Evolutionary conservation across 2,888 invertebrate genomes (phyloP).

Genomic region (Euphydryas editha): DNA sequence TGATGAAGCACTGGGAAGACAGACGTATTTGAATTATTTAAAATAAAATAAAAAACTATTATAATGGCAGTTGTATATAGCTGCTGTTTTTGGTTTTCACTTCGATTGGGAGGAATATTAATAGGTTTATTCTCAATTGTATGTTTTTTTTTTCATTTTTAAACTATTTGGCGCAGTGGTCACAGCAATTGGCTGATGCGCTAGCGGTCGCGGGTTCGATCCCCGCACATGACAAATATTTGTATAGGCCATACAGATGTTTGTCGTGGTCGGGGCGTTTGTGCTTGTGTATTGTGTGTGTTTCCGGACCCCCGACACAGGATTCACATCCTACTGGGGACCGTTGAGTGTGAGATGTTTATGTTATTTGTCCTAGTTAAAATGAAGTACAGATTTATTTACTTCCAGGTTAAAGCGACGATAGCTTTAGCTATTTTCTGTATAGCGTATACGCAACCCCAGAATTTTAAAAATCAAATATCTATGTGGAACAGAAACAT

Average conservation of each 20-base stretch:
- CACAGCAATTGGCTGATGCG: too few species aligned
- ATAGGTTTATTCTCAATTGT: constrained; percentile 70
- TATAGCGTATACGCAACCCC: constrained; percentile 52
- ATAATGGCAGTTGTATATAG: constrained; percentile 73
- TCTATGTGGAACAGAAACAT: constrained; percentile 54
- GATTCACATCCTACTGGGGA: too few species aligned
- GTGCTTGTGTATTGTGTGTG: too few species aligned
- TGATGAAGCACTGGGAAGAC: background rate
- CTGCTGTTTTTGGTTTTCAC: constrained; percentile 79
- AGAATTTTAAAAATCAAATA: constrained; percentile 54
- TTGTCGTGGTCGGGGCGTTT: too few species aligned
- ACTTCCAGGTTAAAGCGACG: constrained; percentile 62
- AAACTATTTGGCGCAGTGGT: too few species aligned
- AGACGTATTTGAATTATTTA: background rate
- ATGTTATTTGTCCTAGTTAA: too few species aligned
- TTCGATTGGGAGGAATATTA: constrained; percentile 72
- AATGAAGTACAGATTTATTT: constrained; percentile 11
- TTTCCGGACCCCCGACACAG: too few species aligned
- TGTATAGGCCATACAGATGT: too few species aligned
- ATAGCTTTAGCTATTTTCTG: constrained; percentile 52
- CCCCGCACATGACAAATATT: too few species aligned
- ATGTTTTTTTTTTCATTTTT: constrained; percentile 20
- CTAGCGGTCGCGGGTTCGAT: too few species aligned
- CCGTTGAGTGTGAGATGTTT: too few species aligned
- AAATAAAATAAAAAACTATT: too few species aligned